These are phyloP conservation scores for Scomber japonicus DNA, from an alignment of 2,113 vertebrate species.

Conservation along the genomic window DNA sequence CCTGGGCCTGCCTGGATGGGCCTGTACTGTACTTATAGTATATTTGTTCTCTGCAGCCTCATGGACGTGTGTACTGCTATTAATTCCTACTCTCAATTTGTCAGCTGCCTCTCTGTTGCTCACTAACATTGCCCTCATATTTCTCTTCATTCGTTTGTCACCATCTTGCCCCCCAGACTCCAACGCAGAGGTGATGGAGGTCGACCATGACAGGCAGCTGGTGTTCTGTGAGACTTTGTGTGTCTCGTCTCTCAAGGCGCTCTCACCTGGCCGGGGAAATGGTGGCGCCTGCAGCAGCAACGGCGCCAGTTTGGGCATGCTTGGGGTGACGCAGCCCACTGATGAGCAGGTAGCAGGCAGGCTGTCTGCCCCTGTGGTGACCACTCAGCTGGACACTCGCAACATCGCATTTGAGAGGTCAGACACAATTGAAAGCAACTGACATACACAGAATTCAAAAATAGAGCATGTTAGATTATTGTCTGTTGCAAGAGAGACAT, in stretches of 20 bases:
- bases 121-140: neutral
- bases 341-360: conserved; percentile 96
- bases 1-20: neutral
- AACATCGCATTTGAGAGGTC: conserved; percentile 99
- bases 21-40: too few relatives aligned
- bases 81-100: neutral
- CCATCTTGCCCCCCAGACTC: conserved; percentile 83
- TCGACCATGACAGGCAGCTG: conserved; percentile 95
- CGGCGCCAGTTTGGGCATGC: conserved; percentile 82
- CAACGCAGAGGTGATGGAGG: conserved; percentile 96
- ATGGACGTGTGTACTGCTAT: neutral
- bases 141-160: neutral
- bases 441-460: too few relatives aligned
- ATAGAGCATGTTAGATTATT: too few relatives aligned
- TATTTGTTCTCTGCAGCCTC: neutral
- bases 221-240: conserved; percentile 94
- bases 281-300: conserved; percentile 72
- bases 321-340: conserved; percentile 92
- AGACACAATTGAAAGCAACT: conserved; percentile 21
- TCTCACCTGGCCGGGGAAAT: conserved; percentile 62
- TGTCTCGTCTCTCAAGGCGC: conserved; percentile 84
- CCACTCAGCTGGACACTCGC: conserved; percentile 96
- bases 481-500: too few relatives aligned
- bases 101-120: neutral
- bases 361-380: conserved; percentile 92